A percentile compares a stretch with the other conserved stretches of the same genome.
These are phyloP conservation scores for Zaprionus obscuricornis DNA, from an alignment of 2,888 invertebrate genomes.

Conservation along the genomic window DNA sequence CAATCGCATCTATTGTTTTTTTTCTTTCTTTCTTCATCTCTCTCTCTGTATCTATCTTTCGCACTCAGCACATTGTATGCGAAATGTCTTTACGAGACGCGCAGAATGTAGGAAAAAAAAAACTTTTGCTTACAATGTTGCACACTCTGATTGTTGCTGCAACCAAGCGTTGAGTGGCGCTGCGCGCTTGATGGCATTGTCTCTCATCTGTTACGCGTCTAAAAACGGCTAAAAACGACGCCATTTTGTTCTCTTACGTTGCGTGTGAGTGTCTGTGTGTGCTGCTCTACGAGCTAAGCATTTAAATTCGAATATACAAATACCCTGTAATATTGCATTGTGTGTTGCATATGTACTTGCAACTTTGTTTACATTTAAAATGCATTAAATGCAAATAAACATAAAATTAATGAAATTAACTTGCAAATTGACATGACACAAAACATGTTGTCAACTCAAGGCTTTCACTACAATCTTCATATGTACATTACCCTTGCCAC, in stretches of 20 bases:
- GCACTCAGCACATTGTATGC: constrained; percentile 12
- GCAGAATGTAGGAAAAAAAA: constrained; percentile 9
- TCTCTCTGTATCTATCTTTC: too few species aligned
- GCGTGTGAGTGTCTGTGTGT: too few species aligned
- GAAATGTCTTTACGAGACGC: constrained; percentile 22
- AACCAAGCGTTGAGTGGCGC: constrained; percentile 32
- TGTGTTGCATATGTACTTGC: background rate
- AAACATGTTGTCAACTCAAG: constrained; percentile 22
- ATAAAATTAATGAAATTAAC: constrained; percentile 49
- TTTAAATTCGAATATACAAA: background rate
- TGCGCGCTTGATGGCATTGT: constrained; percentile 45
- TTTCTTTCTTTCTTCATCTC: too few species aligned
- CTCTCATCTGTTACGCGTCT: constrained; percentile 37
- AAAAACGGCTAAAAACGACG: constrained; percentile 17
- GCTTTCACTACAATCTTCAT: background rate
- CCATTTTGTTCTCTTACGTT: too few species aligned
- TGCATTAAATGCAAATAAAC: constrained; percentile 33
- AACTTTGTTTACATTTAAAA: constrained; percentile 16
- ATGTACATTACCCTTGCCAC: background rate
- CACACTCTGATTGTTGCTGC: constrained; percentile 18
- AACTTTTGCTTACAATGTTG: constrained; percentile 43
- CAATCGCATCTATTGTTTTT: constrained; percentile 23
- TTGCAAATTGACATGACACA: constrained; percentile 43
- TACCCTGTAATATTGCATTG: background rate
- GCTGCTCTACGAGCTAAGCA: constrained; percentile 1